phyloP scores from a whole-genome alignment of 2,888 invertebrate genomes.

The Omphaloscelis lunosa region DNA sequence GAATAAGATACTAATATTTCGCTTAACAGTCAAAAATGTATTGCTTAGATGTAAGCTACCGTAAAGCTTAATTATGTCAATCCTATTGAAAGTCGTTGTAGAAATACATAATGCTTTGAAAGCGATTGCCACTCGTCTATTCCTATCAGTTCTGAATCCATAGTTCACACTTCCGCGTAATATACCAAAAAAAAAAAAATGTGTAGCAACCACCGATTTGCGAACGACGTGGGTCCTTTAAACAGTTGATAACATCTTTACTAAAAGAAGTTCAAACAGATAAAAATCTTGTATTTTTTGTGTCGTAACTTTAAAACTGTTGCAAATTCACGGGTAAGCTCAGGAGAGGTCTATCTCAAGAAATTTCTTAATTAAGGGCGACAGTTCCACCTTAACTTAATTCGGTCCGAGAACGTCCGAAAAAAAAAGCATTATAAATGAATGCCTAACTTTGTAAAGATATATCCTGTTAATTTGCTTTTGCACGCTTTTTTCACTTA shows the following conservation, averaged over 20 bases:
- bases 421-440: constrained; percentile 58
- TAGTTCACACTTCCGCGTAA: not conserved
- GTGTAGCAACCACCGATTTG: not conserved
- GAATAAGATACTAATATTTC: too few species aligned
- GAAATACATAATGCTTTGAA: not conserved
- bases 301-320: constrained; percentile 54
- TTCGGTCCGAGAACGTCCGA: constrained; percentile 37
- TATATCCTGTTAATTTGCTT: constrained; percentile 46
- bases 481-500: constrained; percentile 5
- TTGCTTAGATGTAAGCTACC: not conserved
- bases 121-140: not conserved
- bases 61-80: not conserved
- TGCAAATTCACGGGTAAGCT: constrained; percentile 55
- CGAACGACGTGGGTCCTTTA: not conserved
- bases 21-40: too few species aligned
- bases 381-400: constrained; percentile 61
- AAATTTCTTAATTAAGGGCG: constrained; percentile 67
- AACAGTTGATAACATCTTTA: constrained; percentile 41
- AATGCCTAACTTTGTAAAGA: constrained; percentile 52
- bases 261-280: constrained; percentile 32
- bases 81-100: not conserved
- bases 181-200: not conserved
- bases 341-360: constrained; percentile 57
- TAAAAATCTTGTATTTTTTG: constrained; percentile 53
- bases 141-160: too few species aligned